Conservation (phyloP, 1,140 invertebrate genomes). For the honey bee (Apis mellifera) region DNA sequence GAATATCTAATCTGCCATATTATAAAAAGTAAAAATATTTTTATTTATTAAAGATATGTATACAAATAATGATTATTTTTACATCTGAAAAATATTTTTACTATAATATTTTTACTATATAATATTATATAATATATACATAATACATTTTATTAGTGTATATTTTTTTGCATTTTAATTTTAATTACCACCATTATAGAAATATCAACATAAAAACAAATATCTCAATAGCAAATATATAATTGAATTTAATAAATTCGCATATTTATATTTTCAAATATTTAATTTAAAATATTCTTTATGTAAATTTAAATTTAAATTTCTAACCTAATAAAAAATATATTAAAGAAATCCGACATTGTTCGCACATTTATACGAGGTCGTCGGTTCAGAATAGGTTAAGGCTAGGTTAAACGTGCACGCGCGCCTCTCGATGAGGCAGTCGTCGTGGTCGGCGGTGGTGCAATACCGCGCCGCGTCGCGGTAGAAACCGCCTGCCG, state of each 20-base stretch:
- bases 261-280: background rate
- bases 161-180: background rate
- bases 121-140: no score
- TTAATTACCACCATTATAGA: background rate
- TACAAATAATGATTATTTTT: background rate
- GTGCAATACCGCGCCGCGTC: slow-evolving; percentile 46
- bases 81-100: background rate
- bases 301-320: background rate
- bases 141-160: no score
- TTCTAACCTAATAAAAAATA: background rate
- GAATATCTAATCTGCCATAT: no score
- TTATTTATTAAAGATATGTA: no score
- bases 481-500: slow-evolving; percentile 69
- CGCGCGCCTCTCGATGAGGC: slow-evolving; percentile 69
- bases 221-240: background rate
- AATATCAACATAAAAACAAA: background rate
- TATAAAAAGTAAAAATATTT: no score
- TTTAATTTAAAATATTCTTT: background rate
- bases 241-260: background rate
- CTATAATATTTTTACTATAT: background rate
- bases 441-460: slow-evolving; percentile 61
- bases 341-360: slow-evolving; percentile 15
- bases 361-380: slow-evolving; percentile 31
- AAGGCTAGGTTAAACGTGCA: slow-evolving; percentile 48
- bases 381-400: slow-evolving; percentile 51